phyloP scores from a whole-genome alignment of 2,113 vertebrate genomes.

The Crotalus helleri region DNA sequence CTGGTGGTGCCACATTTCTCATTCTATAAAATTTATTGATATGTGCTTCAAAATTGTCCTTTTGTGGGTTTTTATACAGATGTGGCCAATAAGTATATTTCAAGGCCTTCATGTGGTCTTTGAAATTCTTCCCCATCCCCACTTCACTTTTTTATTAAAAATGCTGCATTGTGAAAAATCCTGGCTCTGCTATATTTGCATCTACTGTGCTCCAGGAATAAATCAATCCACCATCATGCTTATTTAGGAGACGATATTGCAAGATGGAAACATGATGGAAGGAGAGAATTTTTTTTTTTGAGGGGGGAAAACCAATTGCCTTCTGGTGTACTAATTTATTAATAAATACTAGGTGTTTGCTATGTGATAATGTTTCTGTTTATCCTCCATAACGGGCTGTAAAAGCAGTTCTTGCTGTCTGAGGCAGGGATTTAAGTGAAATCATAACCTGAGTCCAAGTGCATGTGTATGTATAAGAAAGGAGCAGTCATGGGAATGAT shows the following conservation, averaged over 20 bases:
- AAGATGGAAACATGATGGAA: conserved; percentile 40
- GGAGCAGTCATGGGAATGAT: background rate
- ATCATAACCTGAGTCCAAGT: background rate
- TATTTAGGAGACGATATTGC: conserved; percentile 44
- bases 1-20: conserved; percentile 45
- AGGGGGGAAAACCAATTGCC: conserved; percentile 67
- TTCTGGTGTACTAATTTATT: conserved; percentile 83
- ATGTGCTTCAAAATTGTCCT: conserved; percentile 70
- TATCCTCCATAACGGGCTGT: conserved; percentile 39
- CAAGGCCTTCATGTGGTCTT: conserved; percentile 51
- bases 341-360: conserved; percentile 84
- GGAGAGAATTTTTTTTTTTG: conserved; percentile 44
- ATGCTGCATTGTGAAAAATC: conserved; percentile 71
- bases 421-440: background rate
- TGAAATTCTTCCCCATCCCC: conserved; percentile 49
- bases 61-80: conserved; percentile 64
- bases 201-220: conserved; percentile 62
- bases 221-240: conserved; percentile 56
- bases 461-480: background rate
- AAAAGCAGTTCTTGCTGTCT: background rate
- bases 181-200: conserved; percentile 70
- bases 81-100: conserved; percentile 55
- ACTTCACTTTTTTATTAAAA: conserved; percentile 71
- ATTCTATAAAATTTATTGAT: conserved; percentile 62
- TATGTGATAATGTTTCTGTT: conserved; percentile 59